These are phyloP conservation scores for Dendrolimus pini DNA, from an alignment of 2,888 invertebrate species.

Conservation along the genomic window DNA sequence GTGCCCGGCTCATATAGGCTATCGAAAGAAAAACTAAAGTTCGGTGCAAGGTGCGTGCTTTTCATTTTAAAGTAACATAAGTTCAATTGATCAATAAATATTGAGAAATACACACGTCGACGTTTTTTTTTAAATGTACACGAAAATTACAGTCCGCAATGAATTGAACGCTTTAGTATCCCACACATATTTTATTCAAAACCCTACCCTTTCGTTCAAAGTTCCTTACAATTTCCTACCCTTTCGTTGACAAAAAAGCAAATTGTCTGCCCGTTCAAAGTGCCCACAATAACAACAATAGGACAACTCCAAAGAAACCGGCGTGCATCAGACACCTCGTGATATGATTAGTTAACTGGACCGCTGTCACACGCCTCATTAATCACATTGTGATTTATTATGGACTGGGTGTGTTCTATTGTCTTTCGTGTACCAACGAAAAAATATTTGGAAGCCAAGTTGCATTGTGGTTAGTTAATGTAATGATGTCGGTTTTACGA, in stretches of 20 bases:
- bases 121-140: too few species aligned
- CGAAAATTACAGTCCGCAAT: too few species aligned
- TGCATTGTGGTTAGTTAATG: background rate
- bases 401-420: slow-evolving; percentile 38
- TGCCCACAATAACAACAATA: background rate
- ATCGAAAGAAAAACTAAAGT: too few species aligned
- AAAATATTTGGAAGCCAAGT: background rate
- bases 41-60: too few species aligned
- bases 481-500: background rate
- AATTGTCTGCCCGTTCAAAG: background rate
- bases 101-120: too few species aligned
- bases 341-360: slow-evolving; percentile 32
- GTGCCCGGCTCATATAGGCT: too few species aligned
- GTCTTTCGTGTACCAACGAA: slow-evolving; percentile 14
- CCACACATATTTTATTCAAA: too few species aligned
- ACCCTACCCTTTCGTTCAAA: too few species aligned
- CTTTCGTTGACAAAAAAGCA: background rate
- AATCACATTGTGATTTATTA: slow-evolving; percentile 65
- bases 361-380: slow-evolving; percentile 49
- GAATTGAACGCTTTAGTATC: too few species aligned
- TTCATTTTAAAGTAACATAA: too few species aligned
- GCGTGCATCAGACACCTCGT: slow-evolving; percentile 10
- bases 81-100: too few species aligned
- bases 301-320: background rate
- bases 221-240: too few species aligned